Base-by-base conservation (phyloP, 2,113 vertebrate genomes). In the Cavia porcellus region DNA sequence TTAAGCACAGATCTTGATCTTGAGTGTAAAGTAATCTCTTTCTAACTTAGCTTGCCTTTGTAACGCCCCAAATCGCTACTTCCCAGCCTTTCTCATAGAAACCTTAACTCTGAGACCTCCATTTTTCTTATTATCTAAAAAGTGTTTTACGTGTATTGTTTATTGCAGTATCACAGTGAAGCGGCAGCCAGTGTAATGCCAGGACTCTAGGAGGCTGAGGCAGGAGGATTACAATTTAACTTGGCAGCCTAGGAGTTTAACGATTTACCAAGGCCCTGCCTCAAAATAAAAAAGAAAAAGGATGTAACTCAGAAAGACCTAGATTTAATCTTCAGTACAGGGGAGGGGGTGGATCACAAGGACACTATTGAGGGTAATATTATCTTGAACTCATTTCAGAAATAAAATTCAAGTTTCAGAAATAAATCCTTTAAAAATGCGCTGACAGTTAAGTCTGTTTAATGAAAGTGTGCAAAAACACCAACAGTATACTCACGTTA, bases 381-480 rank as follows among this genome's bases (percentile, higher is more conserved):
- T 35, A 42, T 45, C n/a, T 7, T 66, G 5, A 85, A 52, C 0
- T 38, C 85, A 77, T n/a, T 90, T 66, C 47, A 45, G 30, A 81
- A 79, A 92, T 59, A 47, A 59, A 59, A 59, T 59, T 42, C 86
- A 61, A 86, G 22, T 70, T 91, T 95, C 72, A 81, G 28, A 92
- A 92, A 70, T 32, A 55, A 79, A 28, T 28, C 25, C 28, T 38
- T 38, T 17, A 10, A 72, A 91, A 30, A 45, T 45, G 45, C 47
- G 7, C 35, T 86, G 82, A 84, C 45, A 30, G 45, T 86, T 38
- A 55, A 64, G 15, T 68, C 20, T 42, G n/a, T 77, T 90, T 55
- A 79, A 50, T 6, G 45, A 64, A 84, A 12, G 15, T 47, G 32
- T 86, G 45, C 62, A 57, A 45, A 93, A 79, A 45, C 50, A 50